Base-by-base conservation (phyloP, 2,797 vertebrate species). In the Kryptopterus vitreolus region DNA sequence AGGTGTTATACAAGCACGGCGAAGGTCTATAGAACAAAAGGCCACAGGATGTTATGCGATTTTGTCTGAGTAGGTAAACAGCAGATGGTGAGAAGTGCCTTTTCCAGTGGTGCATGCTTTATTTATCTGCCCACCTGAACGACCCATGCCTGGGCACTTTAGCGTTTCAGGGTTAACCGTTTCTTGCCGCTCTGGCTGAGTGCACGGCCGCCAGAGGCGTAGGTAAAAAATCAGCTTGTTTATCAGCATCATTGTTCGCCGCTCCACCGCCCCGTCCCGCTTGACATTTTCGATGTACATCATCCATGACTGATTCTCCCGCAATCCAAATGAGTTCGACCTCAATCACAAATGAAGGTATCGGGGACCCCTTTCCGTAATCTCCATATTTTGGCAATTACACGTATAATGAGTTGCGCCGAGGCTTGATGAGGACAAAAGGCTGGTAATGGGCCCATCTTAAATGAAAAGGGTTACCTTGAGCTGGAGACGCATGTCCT, bases 71-170 rank as follows among this genome's bases (percentile, higher is more conserved):
- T 88, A 91, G 88, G 93, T 92, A 94, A 95, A 90, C 91, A 95
- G 92, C 92, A 95, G 95, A 95, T 95, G 95, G 95, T 87, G 89
- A 76, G 86, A 87, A 83, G 87, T 81, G 89, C 84, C 71, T 87
- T 92, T 87, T 91, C 87, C 85, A 89, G 89, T 83, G 33, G 85
- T 75, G 82, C 87, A 85, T 80, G 85, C 89, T 92, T 87, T 87
- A 90, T 91, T 88, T 92, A 88, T 88, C 92, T 89, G 89, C 92
- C 91, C 90, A 93, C 92, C 91, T 88, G 91, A 93, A 91, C 90
- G 91, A 92, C 92, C 93, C 65, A 74, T 63, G 89, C 81, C 69
- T 85, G 90, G 86, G 85, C 82, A 70, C 86, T 87, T 90, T 89
- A 87, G 89, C 87, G 89, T 91, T 89, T 88, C 81, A 24, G 82